Conservation (phyloP, 2,113 vertebrate genomes). For the Muscicapa adusta region DNA sequence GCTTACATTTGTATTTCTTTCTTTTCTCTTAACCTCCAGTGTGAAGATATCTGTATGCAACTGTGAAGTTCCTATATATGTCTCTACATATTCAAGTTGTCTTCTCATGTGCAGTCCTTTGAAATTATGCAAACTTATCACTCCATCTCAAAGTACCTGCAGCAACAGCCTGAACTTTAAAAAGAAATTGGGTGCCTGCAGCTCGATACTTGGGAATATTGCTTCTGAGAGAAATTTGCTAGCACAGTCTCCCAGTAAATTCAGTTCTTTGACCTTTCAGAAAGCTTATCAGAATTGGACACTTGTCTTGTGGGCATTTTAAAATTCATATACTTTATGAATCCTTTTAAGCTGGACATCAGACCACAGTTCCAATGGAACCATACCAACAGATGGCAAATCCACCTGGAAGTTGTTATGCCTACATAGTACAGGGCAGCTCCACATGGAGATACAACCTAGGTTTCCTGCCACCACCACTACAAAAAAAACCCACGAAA, state of each 20-base stretch:
- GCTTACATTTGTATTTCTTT: not conserved
- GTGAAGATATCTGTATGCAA: accelerated
- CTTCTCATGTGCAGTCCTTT: not conserved
- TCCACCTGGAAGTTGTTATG: not conserved
- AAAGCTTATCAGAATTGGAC: not conserved
- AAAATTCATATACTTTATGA: not conserved
- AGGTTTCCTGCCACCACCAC: not conserved
- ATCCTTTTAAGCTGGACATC: not conserved
- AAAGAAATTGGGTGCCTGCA: not conserved
- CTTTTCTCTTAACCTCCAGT: not conserved
- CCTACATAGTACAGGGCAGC: not conserved
- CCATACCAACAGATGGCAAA: not conserved
- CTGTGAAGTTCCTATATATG: not conserved
- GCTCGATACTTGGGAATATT: not conserved
- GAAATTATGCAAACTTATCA: not conserved
- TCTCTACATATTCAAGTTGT: not conserved
- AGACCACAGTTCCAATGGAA: not conserved
- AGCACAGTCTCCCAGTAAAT: not conserved
- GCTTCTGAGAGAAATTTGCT: not conserved
- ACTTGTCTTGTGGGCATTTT: not conserved
- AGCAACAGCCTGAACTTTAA: not conserved
- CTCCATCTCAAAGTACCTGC: not conserved
- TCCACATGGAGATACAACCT: not conserved
- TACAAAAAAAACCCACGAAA: accelerated
- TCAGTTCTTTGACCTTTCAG: not conserved